Evolutionary conservation across 2,888 invertebrate genomes (phyloP).

Genomic region (Tetranychus piercei): DNA sequence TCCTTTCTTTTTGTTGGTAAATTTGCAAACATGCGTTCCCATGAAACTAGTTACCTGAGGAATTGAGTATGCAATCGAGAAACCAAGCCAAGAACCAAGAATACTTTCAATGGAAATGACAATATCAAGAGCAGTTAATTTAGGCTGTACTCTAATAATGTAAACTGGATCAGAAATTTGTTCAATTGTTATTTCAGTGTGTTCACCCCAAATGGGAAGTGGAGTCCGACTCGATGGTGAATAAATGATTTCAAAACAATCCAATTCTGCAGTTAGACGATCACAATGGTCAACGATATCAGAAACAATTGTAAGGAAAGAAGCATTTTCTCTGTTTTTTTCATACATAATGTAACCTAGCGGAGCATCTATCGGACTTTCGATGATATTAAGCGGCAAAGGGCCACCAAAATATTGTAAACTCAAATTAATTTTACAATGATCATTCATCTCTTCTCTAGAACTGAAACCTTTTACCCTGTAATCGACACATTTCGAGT

Average conservation of each 20-base stretch:
- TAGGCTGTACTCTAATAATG: background rate
- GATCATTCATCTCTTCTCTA: background rate
- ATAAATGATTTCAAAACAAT: background rate
- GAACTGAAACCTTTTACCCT: background rate
- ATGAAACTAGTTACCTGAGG: background rate
- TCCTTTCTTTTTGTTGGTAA: no score
- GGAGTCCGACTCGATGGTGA: background rate
- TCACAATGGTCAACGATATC: background rate
- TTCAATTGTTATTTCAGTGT: background rate
- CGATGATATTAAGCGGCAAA: background rate
- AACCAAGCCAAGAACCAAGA: background rate
- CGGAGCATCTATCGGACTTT: background rate
- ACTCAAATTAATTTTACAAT: background rate
- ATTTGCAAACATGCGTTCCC: no score
- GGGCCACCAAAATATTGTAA: background rate
- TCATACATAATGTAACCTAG: background rate
- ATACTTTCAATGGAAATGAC: background rate
- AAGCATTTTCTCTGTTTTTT: background rate
- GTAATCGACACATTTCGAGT: background rate
- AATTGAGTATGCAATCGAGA: background rate
- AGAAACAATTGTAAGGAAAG: background rate
- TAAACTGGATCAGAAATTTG: background rate
- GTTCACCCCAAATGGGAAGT: background rate
- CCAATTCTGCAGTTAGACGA: background rate
- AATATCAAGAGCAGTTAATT: background rate